Percentiles rank a stretch among this genome's conserved stretches.
These are phyloP conservation scores for Cnemophilus loriae DNA, from an alignment of 2,113 vertebrate genomes.

Conservation along the genomic window DNA sequence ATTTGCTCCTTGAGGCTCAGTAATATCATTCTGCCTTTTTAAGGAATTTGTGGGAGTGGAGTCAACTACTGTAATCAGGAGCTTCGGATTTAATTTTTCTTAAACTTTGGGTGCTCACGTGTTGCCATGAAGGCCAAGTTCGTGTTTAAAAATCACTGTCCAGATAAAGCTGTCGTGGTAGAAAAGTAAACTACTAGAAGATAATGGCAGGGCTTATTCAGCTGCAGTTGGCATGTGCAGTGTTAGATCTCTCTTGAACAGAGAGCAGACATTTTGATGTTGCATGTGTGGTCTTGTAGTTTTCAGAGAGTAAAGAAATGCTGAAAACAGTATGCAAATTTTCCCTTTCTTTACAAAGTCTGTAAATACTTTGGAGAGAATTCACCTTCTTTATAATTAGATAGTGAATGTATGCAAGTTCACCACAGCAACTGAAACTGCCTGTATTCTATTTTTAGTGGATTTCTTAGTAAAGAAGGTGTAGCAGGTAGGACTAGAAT, in stretches of 20 bases:
- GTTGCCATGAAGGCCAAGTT: background rate
- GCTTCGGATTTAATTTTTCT: background rate
- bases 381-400: background rate
- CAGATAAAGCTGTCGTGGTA: background rate
- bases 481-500: background rate
- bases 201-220: background rate
- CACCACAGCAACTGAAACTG: background rate
- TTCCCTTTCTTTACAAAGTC: background rate
- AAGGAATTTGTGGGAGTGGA: background rate
- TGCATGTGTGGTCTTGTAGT: background rate
- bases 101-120: background rate
- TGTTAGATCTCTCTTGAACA: background rate
- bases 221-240: background rate
- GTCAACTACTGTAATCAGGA: background rate
- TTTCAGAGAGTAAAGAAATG: background rate
- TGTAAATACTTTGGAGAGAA: background rate
- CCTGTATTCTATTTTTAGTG: conserved; percentile 16
- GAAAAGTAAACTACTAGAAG: background rate
- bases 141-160: background rate
- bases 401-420: background rate
- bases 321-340: background rate
- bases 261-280: background rate
- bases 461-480: background rate
- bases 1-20: background rate
- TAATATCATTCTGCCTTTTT: background rate